Evolutionary conservation across 2,113 vertebrate genomes (phyloP).

Genomic region (Rallus limicola): DNA sequence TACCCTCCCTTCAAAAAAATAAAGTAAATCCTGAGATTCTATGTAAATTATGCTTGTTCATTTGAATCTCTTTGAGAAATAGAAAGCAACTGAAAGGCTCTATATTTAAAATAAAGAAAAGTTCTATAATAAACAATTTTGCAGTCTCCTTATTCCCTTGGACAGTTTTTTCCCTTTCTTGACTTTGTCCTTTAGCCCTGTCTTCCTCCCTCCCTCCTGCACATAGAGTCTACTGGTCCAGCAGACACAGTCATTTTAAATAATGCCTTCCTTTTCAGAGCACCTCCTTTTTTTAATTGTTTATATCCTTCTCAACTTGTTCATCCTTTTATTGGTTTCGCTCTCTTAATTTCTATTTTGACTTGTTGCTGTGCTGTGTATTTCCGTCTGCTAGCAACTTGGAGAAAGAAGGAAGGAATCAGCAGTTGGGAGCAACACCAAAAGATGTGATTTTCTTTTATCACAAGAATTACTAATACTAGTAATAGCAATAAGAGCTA

Average conservation of each 20-base stretch:
- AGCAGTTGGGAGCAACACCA: not conserved
- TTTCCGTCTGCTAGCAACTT: not conserved
- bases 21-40: not conserved
- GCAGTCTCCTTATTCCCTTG: not conserved
- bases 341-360: not conserved
- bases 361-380: not conserved
- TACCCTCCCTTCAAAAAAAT: not conserved
- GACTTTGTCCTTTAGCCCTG: conserved; percentile 24
- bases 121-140: not conserved
- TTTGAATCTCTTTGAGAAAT: not conserved
- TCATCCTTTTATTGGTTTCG: not conserved
- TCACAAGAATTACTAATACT: not conserved
- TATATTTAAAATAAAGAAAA: not conserved
- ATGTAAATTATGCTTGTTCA: not conserved
- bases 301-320: not conserved
- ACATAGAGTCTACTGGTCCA: conserved; percentile 1
- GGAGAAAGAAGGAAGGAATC: not conserved
- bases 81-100: not conserved
- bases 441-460: not conserved
- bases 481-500: not conserved
- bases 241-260: conserved; percentile 33
- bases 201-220: conserved; percentile 53
- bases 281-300: not conserved
- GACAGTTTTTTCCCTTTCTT: not conserved
- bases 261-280: conserved; percentile 16